Evolutionary conservation across 2,797 vertebrate species (phyloP).

Genomic region (Telmatherina bonti): DNA sequence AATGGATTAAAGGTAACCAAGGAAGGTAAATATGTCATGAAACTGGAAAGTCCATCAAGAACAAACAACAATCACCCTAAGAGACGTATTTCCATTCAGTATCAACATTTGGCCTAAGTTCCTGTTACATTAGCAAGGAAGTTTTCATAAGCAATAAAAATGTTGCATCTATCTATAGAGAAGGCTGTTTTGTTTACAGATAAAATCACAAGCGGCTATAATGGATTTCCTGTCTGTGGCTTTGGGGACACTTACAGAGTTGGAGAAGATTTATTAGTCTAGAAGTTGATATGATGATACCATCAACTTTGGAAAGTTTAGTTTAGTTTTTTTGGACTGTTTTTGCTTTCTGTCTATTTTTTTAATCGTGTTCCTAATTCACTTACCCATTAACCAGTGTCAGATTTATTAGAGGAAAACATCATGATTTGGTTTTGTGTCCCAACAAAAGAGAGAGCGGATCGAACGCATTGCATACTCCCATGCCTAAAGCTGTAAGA

Average conservation of each 20-base stretch:
- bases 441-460: background rate
- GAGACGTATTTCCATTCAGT: background rate
- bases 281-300: background rate
- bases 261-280: slow-evolving; percentile 17
- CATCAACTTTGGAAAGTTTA: background rate
- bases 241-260: slow-evolving; percentile 1
- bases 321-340: background rate
- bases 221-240: slow-evolving; percentile 35
- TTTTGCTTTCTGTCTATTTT: background rate
- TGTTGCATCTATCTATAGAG: slow-evolving; percentile 18
- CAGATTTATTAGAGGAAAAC: slow-evolving; percentile 13
- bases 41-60: background rate
- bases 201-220: slow-evolving; percentile 28
- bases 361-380: background rate
- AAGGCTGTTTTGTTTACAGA: slow-evolving; percentile 31
- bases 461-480: slow-evolving; percentile 7
- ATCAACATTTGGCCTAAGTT: slow-evolving; percentile 14
- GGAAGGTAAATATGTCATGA: background rate
- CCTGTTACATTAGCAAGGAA: slow-evolving; percentile 1
- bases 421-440: slow-evolving; percentile 9
- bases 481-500: background rate
- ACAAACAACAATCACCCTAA: background rate
- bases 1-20: background rate
- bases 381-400: background rate
- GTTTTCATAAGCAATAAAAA: slow-evolving; percentile 33